These are phyloP conservation scores for Platycnemis pennipes DNA, from an alignment of 2,888 invertebrate species.

Conservation along the genomic window DNA sequence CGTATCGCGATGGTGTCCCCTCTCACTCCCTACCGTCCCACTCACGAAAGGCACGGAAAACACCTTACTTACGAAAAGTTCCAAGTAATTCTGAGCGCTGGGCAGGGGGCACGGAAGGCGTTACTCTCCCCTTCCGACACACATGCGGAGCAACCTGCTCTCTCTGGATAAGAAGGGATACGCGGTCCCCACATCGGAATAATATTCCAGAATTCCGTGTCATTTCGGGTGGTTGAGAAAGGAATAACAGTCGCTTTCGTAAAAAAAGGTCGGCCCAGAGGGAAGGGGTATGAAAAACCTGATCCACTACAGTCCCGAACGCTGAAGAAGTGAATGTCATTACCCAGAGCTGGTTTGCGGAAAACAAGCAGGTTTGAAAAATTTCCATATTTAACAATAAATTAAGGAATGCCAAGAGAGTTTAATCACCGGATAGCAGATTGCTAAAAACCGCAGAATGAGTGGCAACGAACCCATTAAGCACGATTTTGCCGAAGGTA, in stretches of 20 bases:
- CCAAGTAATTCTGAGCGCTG: not conserved
- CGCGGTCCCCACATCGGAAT: not conserved
- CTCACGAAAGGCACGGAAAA: not conserved
- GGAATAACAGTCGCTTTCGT: not conserved
- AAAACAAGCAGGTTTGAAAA: too few species aligned
- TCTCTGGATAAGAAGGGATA: not conserved
- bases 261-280: not conserved
- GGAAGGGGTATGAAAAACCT: too few species aligned
- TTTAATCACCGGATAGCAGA: not conserved
- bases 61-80: not conserved
- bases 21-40: not conserved
- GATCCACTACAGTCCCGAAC: too few species aligned
- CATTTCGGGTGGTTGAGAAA: not conserved
- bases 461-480: not conserved
- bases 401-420: not conserved
- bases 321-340: too few species aligned
- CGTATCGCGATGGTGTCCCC: not conserved
- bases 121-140: not conserved
- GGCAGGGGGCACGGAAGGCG: not conserved
- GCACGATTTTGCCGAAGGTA: not conserved
- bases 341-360: too few species aligned
- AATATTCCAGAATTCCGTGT: not conserved
- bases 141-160: not conserved
- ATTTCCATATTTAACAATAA: not conserved
- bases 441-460: not conserved